Conservation (phyloP, 2,113 vertebrate genomes). For the Corythaeola cristata region DNA sequence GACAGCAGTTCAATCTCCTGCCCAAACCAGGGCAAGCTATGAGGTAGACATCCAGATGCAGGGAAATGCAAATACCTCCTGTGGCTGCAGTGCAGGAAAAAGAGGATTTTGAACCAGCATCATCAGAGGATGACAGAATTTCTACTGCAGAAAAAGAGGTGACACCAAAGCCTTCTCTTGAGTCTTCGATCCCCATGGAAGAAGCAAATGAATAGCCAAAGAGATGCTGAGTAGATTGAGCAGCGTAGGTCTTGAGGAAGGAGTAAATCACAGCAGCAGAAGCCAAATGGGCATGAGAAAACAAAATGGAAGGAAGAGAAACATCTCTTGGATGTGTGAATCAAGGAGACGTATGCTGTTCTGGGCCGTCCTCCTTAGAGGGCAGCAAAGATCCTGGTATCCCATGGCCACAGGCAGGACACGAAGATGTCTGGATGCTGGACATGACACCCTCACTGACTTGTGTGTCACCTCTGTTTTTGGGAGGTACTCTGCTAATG, state of each 20-base stretch:
- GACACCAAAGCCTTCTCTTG: neutral
- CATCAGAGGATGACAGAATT: neutral
- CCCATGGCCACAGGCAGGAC: neutral
- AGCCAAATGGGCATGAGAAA: neutral
- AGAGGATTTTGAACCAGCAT: neutral
- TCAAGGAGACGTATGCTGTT: neutral
- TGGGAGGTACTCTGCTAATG: neutral
- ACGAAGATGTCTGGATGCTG: neutral
- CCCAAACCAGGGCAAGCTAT: neutral
- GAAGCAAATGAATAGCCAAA: neutral
- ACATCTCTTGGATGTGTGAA: accelerated
- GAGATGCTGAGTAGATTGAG: neutral
- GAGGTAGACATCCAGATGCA: neutral
- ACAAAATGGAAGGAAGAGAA: neutral
- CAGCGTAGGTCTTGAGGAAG: neutral
- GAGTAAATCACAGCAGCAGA: neutral
- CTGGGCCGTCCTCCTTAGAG: neutral
- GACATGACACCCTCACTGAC: neutral
- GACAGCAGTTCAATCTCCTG: neutral
- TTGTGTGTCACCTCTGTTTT: neutral
- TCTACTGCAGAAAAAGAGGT: neutral
- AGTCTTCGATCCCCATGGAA: neutral
- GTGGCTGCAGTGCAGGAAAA: neutral
- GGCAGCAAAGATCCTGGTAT: neutral
- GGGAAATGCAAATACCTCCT: neutral